Evolutionary conservation across 1,140 invertebrate genomes (phyloP), one percentile per base, ranked within the genome.

Genomic region (Eriocheir sinensis): DNA sequence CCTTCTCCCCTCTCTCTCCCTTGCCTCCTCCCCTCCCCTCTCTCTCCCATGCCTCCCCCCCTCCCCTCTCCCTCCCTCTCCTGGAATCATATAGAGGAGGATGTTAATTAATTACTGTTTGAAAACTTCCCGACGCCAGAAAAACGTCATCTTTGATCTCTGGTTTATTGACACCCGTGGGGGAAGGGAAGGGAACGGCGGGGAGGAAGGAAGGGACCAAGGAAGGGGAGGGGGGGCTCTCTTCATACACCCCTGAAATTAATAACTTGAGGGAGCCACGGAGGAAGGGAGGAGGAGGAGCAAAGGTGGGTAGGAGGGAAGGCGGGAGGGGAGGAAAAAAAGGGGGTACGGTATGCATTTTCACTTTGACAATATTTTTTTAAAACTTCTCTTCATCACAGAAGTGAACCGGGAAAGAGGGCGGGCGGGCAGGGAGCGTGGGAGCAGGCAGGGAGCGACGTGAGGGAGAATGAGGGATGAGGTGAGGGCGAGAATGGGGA

Each of bases 301-400:
- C 30, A 41, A 1, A 34, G 40, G 36, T 2, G 40, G 36, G 34
- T 32, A 36, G 83, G 83, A 86, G 40, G 83, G 40, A 34, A 72
- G n/a, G 34, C 21, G 34, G 36, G 83, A 41, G 83, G 83, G 36
- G 21, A 86, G 27, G 27, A 41, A 86, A 38, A 86, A 86, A 40
- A 86, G 30, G 21, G 60, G 60, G 60, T 72, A 72, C 21, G 60
- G 60, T 72, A 72, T 72, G 60, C 60, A 72, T 72, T 72, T 72
- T 72, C 60, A 72, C 60, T 72, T 72, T 72, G 60, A 72, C 60
- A 72, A 72, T 72, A 72, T 72, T 72, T 72, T 60, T 72, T 72
- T 72, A 21, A n/a, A 72, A 72, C 60, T 72, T 72, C 60, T 72
- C 60, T 72, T 72, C 60, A 72, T 72, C 60, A 72, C 60, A 72